These are phyloP conservation scores for Eulemur rubriventer DNA, from an alignment of 2,797 vertebrate species.

Conservation along the genomic window DNA sequence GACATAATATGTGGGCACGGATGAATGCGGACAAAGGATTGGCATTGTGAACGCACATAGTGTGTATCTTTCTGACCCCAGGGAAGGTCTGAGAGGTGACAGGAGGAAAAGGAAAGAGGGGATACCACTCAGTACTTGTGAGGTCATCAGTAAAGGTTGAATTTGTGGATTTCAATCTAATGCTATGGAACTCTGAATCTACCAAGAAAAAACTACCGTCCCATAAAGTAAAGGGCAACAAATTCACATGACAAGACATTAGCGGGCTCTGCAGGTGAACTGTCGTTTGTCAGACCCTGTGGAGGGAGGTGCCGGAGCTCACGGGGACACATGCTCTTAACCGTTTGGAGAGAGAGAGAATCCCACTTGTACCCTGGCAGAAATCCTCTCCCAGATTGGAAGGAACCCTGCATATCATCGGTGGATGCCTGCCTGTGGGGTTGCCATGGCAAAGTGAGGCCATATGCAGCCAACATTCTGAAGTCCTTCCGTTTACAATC, in stretches of 20 bases:
- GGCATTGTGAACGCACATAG: neutral
- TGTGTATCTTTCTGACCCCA: neutral
- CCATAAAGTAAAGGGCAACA: neutral
- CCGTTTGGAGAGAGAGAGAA: neutral
- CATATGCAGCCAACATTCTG: neutral
- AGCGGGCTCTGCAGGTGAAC: too few relatives aligned
- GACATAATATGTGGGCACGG: neutral
- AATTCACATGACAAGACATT: too few relatives aligned
- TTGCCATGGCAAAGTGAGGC: neutral
- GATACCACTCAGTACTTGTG: neutral
- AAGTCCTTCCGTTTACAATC: neutral
- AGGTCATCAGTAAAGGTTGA: neutral
- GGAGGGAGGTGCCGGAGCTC: neutral
- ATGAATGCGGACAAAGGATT: neutral
- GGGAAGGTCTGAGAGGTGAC: neutral
- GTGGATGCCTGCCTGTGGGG: neutral
- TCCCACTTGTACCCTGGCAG: neutral
- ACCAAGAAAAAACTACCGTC: neutral
- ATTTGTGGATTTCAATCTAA: neutral
- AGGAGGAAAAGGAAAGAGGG: neutral
- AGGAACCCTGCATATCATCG: neutral
- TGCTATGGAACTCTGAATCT: neutral
- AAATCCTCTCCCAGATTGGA: neutral
- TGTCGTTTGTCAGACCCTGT: fast-evolving
- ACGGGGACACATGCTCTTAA: fast-evolving